A percentile compares a stretch with the other conserved stretches of the same genome.
These are phyloP conservation scores for Dicranocentrus wangi DNA, from an alignment of 2,888 invertebrate genomes.

Conservation along the genomic window DNA sequence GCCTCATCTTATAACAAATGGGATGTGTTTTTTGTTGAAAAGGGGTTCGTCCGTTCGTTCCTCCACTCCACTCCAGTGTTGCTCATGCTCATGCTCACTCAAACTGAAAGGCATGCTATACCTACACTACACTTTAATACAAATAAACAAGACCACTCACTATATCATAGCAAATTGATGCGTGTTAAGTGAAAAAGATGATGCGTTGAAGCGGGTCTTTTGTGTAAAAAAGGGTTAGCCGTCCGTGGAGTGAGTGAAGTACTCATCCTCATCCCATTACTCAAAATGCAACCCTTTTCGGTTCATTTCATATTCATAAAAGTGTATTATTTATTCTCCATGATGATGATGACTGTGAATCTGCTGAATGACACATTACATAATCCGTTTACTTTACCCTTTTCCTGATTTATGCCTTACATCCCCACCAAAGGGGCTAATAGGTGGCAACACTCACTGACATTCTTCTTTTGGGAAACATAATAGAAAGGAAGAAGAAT, in stretches of 20 bases:
- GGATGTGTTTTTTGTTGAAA: constrained; percentile 37
- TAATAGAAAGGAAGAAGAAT: too few relatives aligned
- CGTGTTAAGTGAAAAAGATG: too few relatives aligned
- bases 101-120: constrained; percentile 6
- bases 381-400: constrained; percentile 38
- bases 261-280: background rate
- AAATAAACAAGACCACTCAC: background rate
- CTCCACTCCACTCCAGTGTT: too few relatives aligned
- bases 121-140: constrained; percentile 1
- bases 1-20: constrained; percentile 15
- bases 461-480: background rate
- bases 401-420: background rate
- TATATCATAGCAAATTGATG: background rate
- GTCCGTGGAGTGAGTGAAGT: too few relatives aligned
- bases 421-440: too few relatives aligned
- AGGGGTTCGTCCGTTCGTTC: constrained; percentile 56
- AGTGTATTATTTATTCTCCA: background rate
- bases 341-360: background rate
- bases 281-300: background rate
- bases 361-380: constrained; percentile 43
- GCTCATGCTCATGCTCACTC: constrained; percentile 37
- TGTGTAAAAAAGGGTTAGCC: background rate
- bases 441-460: background rate
- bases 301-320: constrained; percentile 45
- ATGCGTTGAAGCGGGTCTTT: constrained; percentile 9